Evolutionary conservation across 1,140 invertebrate genomes (phyloP).

Genomic region (Philaenus spumarius): DNA sequence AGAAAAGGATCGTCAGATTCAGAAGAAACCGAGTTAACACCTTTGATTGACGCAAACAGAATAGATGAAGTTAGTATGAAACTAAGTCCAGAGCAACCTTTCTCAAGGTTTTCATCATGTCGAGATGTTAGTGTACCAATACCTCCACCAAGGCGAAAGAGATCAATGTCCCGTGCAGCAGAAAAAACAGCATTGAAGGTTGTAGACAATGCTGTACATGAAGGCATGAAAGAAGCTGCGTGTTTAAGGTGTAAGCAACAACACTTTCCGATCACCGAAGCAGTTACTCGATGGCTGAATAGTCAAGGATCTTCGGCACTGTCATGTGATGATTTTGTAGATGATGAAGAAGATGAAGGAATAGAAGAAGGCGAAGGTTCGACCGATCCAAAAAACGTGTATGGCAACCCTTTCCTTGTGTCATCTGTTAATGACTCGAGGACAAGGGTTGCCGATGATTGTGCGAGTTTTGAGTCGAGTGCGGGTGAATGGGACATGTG

Average conservation of each 20-base stretch:
- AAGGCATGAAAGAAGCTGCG: constrained; percentile 18
- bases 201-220: constrained; percentile 10
- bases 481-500: constrained; percentile 15
- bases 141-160: constrained; percentile 17
- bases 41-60: not conserved
- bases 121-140: constrained; percentile 7
- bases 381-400: constrained; percentile 38
- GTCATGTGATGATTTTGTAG: constrained; percentile 17
- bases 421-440: constrained; percentile 32
- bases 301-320: constrained; percentile 24
- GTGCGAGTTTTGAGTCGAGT: constrained; percentile 6
- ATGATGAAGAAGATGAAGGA: constrained; percentile 26
- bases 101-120: constrained; percentile 14
- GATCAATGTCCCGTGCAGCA: constrained; percentile 11
- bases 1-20: not conserved
- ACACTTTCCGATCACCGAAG: constrained; percentile 28
- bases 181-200: constrained; percentile 18
- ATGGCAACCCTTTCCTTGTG: constrained; percentile 39
- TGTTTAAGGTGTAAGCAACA: not conserved
- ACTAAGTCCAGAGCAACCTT: not conserved
- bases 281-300: constrained; percentile 35
- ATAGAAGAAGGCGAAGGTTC: constrained; percentile 23
- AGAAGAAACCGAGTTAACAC: too few relatives aligned
- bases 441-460: constrained; percentile 28
- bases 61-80: not conserved